Evolutionary conservation across 1,140 invertebrate species (phyloP), one percentile per base, ranked within the genome.

Genomic region (Anastrepha ludens): DNA sequence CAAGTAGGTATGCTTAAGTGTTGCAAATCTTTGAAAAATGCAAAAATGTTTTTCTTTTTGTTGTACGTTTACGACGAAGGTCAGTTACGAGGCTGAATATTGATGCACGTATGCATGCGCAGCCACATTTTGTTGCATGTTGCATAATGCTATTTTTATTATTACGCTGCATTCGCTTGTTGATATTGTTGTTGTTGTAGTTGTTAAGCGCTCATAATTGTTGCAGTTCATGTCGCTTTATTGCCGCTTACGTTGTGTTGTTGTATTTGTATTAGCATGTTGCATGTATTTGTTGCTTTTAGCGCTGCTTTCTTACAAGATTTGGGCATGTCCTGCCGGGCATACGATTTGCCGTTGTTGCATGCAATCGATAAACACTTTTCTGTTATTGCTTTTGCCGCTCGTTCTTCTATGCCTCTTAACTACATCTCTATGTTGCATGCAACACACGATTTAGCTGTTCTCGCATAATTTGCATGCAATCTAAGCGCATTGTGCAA

Each of bases 391-490:
- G 13, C 15, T 74, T 50, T 15, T 81, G 13, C 39, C n/a, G 29
- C 44, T 58, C 1, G n/a, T 39, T 8, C 29, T 29, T 29, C 29
- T 29, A 29, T 29, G 29, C 29, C 29, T 29, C 29, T 29, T 29
- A 4, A 8, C 5, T 62, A 62, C n/a, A 17, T 62, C 60, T 13
- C n/a, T 62, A 41, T 86, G 85, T 86, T 86, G 85, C 85, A 86
- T 86, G 85, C 60, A 62, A 86, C 58, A 86, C 85, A 81, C 74
- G 74, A 81, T 81, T 81, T 58, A 41, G 58, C 50, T 86, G 58
- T 62, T 86, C 60, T 86, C 60, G 58, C 39, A 86, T 86, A 86
- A 86, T 86, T 86, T 86, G 85, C 85, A 86, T 86, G 85, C 85
- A 86, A 86, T 86, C 74, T 81, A 55, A 29, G n/a, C 6, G 74